Conservation (phyloP, 2,888 invertebrate genomes). For the Pristionchus exspectatus region DNA sequence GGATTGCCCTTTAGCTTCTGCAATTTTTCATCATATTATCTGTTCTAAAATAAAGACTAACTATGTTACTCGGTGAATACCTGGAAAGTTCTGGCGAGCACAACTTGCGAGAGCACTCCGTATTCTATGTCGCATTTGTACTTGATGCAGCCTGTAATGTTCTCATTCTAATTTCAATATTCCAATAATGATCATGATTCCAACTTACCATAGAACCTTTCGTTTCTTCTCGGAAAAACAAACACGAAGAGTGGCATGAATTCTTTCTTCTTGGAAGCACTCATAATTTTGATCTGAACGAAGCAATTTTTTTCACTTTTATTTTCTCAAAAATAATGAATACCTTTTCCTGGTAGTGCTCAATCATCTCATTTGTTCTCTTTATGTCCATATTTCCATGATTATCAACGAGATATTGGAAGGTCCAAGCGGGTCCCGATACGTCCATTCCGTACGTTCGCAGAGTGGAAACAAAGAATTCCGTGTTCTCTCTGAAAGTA, state of each 20-base stretch:
- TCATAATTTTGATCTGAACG: not conserved
- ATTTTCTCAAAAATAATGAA: not conserved
- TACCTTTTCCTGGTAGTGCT: not conserved
- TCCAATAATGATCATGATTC: too few species aligned
- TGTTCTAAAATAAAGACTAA: too few species aligned
- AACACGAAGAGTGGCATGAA: slow-evolving; percentile 5
- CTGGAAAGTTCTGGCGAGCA: slow-evolving; percentile 73
- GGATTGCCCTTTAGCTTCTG: slow-evolving; percentile 68
- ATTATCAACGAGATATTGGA: not conserved
- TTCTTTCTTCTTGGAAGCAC: not conserved
- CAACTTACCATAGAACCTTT: slow-evolving; percentile 9
- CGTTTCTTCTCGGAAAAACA: not conserved
- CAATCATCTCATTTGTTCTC: not conserved
- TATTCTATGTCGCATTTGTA: slow-evolving; percentile 79
- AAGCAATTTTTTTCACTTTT: not conserved
- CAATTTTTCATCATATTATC: not conserved
- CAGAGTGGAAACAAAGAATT: not conserved
- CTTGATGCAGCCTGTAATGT: slow-evolving; percentile 79
- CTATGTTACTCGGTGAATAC: not conserved
- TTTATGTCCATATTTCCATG: not conserved
- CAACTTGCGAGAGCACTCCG: slow-evolving; percentile 78
- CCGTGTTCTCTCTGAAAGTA: not conserved
- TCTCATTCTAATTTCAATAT: too few species aligned
- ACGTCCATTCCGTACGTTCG: not conserved
- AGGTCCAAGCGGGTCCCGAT: not conserved